phyloP scores from a whole-genome alignment of 1,140 invertebrate genomes.

The Calosoma granatense region DNA sequence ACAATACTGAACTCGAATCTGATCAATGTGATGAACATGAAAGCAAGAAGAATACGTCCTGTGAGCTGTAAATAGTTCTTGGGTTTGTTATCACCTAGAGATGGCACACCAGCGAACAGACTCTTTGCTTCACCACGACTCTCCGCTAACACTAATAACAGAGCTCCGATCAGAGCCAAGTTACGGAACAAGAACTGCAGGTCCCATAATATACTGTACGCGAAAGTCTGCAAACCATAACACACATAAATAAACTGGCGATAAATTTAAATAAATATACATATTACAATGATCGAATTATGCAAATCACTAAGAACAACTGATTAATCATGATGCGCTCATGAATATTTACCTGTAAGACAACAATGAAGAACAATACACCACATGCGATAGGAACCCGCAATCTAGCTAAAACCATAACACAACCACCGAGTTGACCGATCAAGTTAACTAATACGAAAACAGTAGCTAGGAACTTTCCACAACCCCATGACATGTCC shows the following conservation, averaged over 20 bases:
- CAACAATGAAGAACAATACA: slow-evolving; percentile 90
- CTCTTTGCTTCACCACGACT: slow-evolving; percentile 83
- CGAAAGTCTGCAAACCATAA: slow-evolving; percentile 70
- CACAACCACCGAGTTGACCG: slow-evolving; percentile 90
- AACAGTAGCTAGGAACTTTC: slow-evolving; percentile 81
- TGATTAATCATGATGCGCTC: not conserved
- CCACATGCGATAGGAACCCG: slow-evolving; percentile 93
- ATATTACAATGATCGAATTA: not conserved
- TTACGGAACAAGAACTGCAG: slow-evolving; percentile 93
- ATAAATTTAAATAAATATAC: slow-evolving; percentile 7
- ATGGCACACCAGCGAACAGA: slow-evolving; percentile 96
- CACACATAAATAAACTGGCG: not conserved
- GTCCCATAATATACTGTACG: slow-evolving; percentile 98
- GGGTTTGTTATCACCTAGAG: slow-evolving; percentile 92
- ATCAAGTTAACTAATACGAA: slow-evolving; percentile 90
- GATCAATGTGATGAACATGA: slow-evolving; percentile 97
- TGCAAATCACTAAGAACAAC: not conserved
- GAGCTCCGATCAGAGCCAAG: slow-evolving; percentile 89
- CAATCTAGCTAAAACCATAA: slow-evolving; percentile 88
- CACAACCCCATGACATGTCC: slow-evolving; percentile 97
- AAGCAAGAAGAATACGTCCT: slow-evolving; percentile 89
- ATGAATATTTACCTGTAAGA: slow-evolving; percentile 66
- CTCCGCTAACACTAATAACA: slow-evolving; percentile 91
- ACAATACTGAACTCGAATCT: slow-evolving; percentile 86
- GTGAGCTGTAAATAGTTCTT: slow-evolving; percentile 95